These are phyloP conservation scores for Glomeris marginata DNA, from an alignment of 2,888 invertebrate genomes.

Conservation along the genomic window DNA sequence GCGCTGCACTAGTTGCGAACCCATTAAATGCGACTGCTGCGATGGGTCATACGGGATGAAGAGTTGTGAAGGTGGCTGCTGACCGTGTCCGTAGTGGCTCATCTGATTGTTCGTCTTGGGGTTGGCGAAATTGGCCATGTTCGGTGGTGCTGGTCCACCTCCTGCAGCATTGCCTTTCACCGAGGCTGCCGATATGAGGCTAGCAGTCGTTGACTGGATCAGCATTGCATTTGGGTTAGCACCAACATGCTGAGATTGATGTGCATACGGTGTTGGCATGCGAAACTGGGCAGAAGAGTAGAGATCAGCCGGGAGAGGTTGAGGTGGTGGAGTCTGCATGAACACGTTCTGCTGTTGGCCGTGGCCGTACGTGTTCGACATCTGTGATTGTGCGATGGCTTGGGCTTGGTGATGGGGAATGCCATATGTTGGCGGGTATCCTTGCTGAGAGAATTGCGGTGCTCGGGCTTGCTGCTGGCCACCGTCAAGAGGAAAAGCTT, in stretches of 20 bases:
- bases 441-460: conserved; percentile 11
- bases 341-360: conserved; percentile 31
- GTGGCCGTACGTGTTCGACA: conserved; percentile 26
- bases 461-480: conserved; percentile 19
- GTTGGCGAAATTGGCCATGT: too few relatives aligned
- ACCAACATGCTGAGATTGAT: conserved; percentile 58
- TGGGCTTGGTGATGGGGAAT: conserved; percentile 21
- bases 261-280: conserved; percentile 41
- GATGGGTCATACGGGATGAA: conserved; percentile 45
- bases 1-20: conserved; percentile 46
- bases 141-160: conserved; percentile 55
- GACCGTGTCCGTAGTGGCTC: conserved; percentile 14
- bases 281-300: conserved; percentile 47
- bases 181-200: conserved; percentile 75
- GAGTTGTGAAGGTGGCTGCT: conserved; percentile 32
- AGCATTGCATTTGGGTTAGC: conserved; percentile 75
- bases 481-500: conserved; percentile 55
- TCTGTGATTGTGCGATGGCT: conserved; percentile 24
- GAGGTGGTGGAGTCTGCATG: conserved; percentile 38
- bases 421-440: conserved; percentile 37
- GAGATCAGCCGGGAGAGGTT: conserved; percentile 46
- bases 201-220: conserved; percentile 57
- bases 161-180: conserved; percentile 47
- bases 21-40: conserved; percentile 43
- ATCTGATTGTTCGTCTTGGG: conserved; percentile 3